Percentiles rank a stretch among this genome's conserved stretches.
Conservation (phyloP, 1,140 invertebrate genomes). For the Hermetia illucens region DNA sequence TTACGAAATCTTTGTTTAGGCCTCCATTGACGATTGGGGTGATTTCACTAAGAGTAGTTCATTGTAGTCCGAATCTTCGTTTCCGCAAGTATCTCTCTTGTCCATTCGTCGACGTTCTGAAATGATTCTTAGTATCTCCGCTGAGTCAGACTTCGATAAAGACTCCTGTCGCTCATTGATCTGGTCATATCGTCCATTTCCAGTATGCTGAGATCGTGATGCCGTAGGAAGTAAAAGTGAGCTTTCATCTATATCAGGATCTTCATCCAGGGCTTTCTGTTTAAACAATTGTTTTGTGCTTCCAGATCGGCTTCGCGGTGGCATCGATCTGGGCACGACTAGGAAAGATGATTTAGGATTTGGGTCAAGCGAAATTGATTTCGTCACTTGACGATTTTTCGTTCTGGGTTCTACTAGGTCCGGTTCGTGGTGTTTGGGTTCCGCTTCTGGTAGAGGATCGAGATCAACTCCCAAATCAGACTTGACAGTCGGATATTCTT, state of each 20-base stretch:
- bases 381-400: too few relatives aligned
- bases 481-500: conserved; percentile 14
- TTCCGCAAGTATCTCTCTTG: conserved; percentile 21
- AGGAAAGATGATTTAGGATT: conserved; percentile 10
- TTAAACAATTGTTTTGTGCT: conserved; percentile 30
- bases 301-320: conserved; percentile 27
- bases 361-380: too few relatives aligned
- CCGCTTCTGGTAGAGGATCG: too few relatives aligned
- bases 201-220: neutral
- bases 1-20: neutral
- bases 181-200: neutral
- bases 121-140: conserved; percentile 27
- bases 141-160: conserved; percentile 22
- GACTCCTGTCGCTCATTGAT: conserved; percentile 3
- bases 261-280: conserved; percentile 29
- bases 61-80: conserved; percentile 26
- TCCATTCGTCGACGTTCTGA: conserved; percentile 27
- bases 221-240: conserved; percentile 20
- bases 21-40: conserved; percentile 24
- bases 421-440: too few relatives aligned
- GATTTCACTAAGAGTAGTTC: conserved; percentile 26
- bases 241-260: conserved; percentile 24
- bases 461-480: too few relatives aligned
- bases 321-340: conserved; percentile 26
- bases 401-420: too few relatives aligned